Percentiles rank a stretch among this genome's conserved stretches.
These are phyloP conservation scores for Apostichopus leukothele DNA, from an alignment of 53 echinoderm and acorn worm genomes.

Conservation along the genomic window DNA sequence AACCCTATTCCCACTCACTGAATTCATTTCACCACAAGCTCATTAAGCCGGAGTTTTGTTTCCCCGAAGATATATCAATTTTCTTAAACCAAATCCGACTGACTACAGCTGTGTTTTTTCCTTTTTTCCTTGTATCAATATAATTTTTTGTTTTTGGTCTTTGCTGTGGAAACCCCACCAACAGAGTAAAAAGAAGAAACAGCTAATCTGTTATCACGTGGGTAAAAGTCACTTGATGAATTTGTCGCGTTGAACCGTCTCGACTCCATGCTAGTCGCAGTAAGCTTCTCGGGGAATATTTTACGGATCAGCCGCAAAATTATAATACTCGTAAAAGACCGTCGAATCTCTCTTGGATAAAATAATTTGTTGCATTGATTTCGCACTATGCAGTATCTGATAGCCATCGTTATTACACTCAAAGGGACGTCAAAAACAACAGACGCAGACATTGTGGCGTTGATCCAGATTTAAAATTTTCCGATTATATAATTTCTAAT, in stretches of 20 bases:
- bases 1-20: slow-evolving; percentile 2
- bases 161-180: not conserved
- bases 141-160: not conserved
- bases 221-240: slow-evolving; percentile 11
- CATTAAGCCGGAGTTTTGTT: not conserved
- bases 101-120: not conserved
- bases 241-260: slow-evolving; percentile 15
- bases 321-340: slow-evolving; percentile 4
- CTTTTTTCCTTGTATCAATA: not conserved
- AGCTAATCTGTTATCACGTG: slow-evolving; percentile 13
- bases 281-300: not conserved
- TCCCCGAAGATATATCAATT: slow-evolving; percentile 30
- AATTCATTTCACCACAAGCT: slow-evolving; percentile 27
- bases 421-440: not conserved
- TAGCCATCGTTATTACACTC: slow-evolving; percentile 22
- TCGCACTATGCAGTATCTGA: not conserved
- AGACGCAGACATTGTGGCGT: slow-evolving; percentile 1
- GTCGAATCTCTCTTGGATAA: not conserved
- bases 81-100: not conserved
- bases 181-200: not conserved
- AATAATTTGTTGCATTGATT: slow-evolving; percentile 8
- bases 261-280: not conserved
- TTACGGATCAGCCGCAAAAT: too few relatives aligned
- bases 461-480: not conserved
- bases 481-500: not conserved